Evolutionary conservation across 1,140 invertebrate genomes (phyloP), one percentile per base, ranked within the genome.

Genomic region (Phymorhynchus buccinoides): DNA sequence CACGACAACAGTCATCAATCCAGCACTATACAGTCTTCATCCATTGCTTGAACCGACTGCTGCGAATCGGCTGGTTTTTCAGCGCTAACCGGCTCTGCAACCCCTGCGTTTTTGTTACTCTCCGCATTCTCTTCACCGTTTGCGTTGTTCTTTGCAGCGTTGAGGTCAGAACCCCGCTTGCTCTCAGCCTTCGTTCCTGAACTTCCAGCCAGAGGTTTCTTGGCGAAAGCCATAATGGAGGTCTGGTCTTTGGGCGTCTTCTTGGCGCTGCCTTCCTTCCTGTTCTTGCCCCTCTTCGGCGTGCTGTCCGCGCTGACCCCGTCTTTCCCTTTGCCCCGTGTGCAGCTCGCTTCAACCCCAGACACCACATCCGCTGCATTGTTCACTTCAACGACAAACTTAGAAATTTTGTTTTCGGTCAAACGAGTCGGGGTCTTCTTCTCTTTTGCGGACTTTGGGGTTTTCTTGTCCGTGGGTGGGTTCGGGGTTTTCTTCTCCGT

Each of bases 221-320:
- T 85, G 14, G 86, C 81, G 73, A 85, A 87, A 9, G 83, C 80
- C 80, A 85, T 83, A 27, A 87, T 87, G 32, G 84, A 85, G 14
- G 62, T 80, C 42, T 87, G 86, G 37, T 78, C 66, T 27, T 73
- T 85, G 18, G 80, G 48, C 41, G 75, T 83, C 32, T 83, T 71
- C 48, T 35, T 48, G 9, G 56, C 80, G 37, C 80, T 83, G 16
- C 39, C 39, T 37, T 83, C 71, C 42, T 79, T 41, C 12, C 71
- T 82, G 30, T n/a, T 48, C 27, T 83, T 83, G 6, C 52, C 35
- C 3, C 18, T 0, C 18, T 39, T 27, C 7, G 66, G 77, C 18
- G 30, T 86, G 41, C 22, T 56, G 14, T 62, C 7, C 39, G 3
- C 2, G 9, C 52, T 71, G 52, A 37, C 77, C 39, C 1, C 39